phyloP scores from a whole-genome alignment of 1,140 invertebrate genomes.

The Aethina tumida region DNA sequence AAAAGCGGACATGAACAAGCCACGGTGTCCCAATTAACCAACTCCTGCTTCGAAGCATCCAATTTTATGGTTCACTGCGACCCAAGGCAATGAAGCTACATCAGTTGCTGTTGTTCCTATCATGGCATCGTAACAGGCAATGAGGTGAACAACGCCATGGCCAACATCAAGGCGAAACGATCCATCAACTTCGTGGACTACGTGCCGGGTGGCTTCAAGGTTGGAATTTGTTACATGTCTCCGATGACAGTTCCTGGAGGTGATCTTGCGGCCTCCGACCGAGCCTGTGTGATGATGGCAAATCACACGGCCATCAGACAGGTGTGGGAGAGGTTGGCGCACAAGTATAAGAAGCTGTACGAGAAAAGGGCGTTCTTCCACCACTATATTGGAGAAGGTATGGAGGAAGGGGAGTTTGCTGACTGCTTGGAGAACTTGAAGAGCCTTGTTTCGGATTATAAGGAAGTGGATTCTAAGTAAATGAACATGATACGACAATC shows the following conservation, averaged over 20 bases:
- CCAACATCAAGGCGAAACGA: conserved; percentile 54
- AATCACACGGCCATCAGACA: conserved; percentile 68
- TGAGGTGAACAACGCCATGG: conserved; percentile 61
- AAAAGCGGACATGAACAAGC: conserved; percentile 48
- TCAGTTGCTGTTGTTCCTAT: conserved; percentile 54
- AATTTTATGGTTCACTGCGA: conserved; percentile 54
- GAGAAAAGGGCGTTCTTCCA: conserved; percentile 65
- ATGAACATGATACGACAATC: too few species aligned
- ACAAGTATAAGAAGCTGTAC: conserved; percentile 66
- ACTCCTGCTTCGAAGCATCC: conserved; percentile 44
- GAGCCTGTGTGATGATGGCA: conserved; percentile 64
- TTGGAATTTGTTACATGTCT: conserved; percentile 57
- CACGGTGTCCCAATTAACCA: conserved; percentile 42
- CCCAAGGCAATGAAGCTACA: conserved; percentile 44
- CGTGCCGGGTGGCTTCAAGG: conserved; percentile 63
- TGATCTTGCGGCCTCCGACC: conserved; percentile 48
- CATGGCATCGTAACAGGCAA: conserved; percentile 56
- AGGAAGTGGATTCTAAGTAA: conserved; percentile 47
- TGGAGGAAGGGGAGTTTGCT: conserved; percentile 63
- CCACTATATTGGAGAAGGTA: conserved; percentile 69
- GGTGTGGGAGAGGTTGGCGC: conserved; percentile 55
- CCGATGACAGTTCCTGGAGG: conserved; percentile 55
- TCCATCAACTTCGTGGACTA: conserved; percentile 59
- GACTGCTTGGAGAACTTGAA: conserved; percentile 64
- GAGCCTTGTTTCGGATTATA: conserved; percentile 57